phyloP scores from a whole-genome alignment of 1,140 invertebrate species.

The Bombus polaris region DNA sequence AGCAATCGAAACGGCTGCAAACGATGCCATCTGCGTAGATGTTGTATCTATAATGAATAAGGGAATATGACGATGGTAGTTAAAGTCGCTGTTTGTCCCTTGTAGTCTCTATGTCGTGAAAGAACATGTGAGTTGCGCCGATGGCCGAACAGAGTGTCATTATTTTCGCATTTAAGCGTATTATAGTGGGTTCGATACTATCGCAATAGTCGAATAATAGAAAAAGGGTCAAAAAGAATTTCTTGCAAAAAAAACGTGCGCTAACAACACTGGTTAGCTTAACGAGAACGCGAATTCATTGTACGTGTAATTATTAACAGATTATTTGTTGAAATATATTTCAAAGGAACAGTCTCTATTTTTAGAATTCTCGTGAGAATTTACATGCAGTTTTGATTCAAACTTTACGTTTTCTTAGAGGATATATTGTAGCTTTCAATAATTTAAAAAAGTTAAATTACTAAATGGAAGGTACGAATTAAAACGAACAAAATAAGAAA shows the following conservation, averaged over 20 bases:
- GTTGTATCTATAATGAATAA: constrained; percentile 38
- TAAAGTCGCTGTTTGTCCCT: constrained; percentile 23
- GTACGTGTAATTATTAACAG: constrained; percentile 69
- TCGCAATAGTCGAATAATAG: constrained; percentile 47
- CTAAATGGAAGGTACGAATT: neutral
- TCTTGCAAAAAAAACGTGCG: neutral
- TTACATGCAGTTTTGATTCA: no score
- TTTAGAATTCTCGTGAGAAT: no score
- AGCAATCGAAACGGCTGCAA: constrained; percentile 6
- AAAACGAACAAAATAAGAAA: neutral
- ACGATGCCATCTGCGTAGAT: constrained; percentile 24
- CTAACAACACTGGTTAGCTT: constrained; percentile 9
- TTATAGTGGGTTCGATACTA: constrained; percentile 68
- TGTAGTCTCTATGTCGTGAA: constrained; percentile 21
- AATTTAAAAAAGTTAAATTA: no score
- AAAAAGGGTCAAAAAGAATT: constrained; percentile 26
- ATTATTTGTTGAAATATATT: constrained; percentile 54
- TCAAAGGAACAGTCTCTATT: neutral
- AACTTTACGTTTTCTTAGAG: no score
- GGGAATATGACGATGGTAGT: neutral
- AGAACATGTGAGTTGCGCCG: constrained; percentile 45
- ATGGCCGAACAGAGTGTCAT: constrained; percentile 61
- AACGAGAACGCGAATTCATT: constrained; percentile 60
- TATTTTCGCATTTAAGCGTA: constrained; percentile 76
- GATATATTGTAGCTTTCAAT: no score